Base-by-base conservation (phyloP, 1,140 invertebrate genomes). In the Eriosoma lanigerum region DNA sequence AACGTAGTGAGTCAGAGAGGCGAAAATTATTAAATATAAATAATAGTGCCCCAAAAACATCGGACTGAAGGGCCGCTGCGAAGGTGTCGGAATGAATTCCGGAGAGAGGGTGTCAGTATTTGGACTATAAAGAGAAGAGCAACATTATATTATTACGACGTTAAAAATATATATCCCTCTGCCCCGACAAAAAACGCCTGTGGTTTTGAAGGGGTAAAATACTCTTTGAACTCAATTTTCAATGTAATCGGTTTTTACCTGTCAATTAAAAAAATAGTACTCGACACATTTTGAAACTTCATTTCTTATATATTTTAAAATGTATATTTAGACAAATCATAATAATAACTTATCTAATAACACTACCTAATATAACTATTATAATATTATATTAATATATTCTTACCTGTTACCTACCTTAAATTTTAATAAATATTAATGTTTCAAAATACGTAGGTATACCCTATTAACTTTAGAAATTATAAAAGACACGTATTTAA, bases 1-100 rank as follows among this genome's bases (percentile, higher is more conserved):
- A 52, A 24, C 1, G 24, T 50, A 38, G 24, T 1, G 21, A 21
- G 10, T 3, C 26, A 73, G 29, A 38, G 72, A 56, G 29, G 72
- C 32, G 32, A 76, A 76, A 76, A 44, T 21, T 21, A 75, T 75
- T 75, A 26, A 76, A 76, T 76, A 76, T 76, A 58, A 76, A 76
- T 76, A 76, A 44, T 44, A 76, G 21, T 24, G 15, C 13, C 13
- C 8, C 54, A 26, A 54, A 54, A 52, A 1, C n/a, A n/a, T n/a
- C 26, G 17, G 70, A 56, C 12, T 24, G 68, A 29, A 72, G 12
- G 38, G 32, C 19, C 9, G 17, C 44, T 44, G 44, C 66, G 29
- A 52, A 76, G 32, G 72, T 58, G 52, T 44, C 72, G 32, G 68
- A 52, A 29, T 50, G 46, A 52, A 52, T 72, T 72, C 48, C 50